Evolutionary conservation across 1,140 invertebrate species (phyloP), one percentile per base, ranked within the genome.

Genomic region (Drosophila oshimai): DNA sequence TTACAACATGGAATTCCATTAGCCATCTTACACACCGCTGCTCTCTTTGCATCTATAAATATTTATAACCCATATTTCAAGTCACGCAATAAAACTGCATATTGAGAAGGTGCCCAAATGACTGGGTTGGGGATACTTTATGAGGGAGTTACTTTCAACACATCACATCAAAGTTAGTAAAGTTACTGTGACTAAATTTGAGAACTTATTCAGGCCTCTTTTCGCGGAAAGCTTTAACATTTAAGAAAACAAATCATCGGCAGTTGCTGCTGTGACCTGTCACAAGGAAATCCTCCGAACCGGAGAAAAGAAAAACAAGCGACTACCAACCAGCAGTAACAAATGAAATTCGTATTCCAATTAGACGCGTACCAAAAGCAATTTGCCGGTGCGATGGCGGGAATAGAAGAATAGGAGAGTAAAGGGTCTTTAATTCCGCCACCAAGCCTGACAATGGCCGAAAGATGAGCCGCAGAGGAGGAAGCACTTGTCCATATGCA

Each of bases 371-470:
- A 79, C 64, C 65, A 86, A 79, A 70, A 86, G 80, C 75, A 84
- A 84, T 78, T 86, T 84, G 69, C 37, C 73, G 68, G 58, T 60
- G 41, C 70, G 20, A 46, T 50, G 74, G 55, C 50, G 29, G 50
- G 15, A 54, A 41, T 24, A 31, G 58, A 20, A 44, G 57, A 37
- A 39, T 31, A 61, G 26, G 0, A 60, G 47, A 18, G 26, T 49
- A 31, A 44, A 57, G 31, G 60, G 81, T 86, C 81, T 86, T 86
- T 86, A 86, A 86, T 86, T 86, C 81, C 81, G 81, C 81, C 81
- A 86, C 68, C 74, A 20, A 17, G 60, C 34, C 57, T 26, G 60
- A 50, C 37, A 65, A 62, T 73, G 67, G 44, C 13, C 37, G 17
- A 45, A 51, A 47, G 54, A 50, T 58, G 54, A 54, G 31, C 26